Evolutionary conservation across 2,888 invertebrate genomes (phyloP), one percentile per base, ranked within the genome.

Genomic region (Chydorus sphaericus): DNA sequence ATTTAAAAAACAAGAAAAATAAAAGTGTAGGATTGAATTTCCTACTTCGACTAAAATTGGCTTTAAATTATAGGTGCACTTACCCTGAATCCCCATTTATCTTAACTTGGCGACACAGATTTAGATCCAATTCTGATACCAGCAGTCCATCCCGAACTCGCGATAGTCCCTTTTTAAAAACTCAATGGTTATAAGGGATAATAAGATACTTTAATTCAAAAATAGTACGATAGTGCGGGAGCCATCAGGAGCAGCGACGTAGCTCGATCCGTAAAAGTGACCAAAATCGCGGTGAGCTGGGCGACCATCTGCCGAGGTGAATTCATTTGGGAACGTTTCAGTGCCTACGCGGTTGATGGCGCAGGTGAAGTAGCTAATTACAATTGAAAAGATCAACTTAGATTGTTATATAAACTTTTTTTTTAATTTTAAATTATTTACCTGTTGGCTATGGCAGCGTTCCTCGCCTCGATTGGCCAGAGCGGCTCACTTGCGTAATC

Each of bases 391-490:
- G n/a, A n/a, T n/a, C n/a, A n/a, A n/a, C n/a, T n/a, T n/a, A n/a
- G n/a, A n/a, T n/a, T n/a, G n/a, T n/a, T n/a, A n/a, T n/a, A n/a
- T n/a, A n/a, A n/a, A n/a, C n/a, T n/a, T n/a, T n/a, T n/a, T 11
- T 7, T 38, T 7, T 18, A 38, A 18, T 4, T 38, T 7, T 16
- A 38, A 38, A 38, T 14, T 7, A 8, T 3, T 7, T 18, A 38
- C 39, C 39, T 82, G 67, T 97, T 98, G 0, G 97, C 94, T 57
- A 97, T 82, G 0, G 98, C 96, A 2, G 97, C 97, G 71, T 83
- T 87, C 60, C 97, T 75, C 0, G 97, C 94, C 74, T 98, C 97
- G 59, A 96, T 83, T 0, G 84, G 79, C 97, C 97, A 98, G 62
- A 97, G 73, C 0, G 93, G 88, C 71, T 97, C 96, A 65, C 91